These are phyloP conservation scores for Synanthedon tipuliformis DNA, from an alignment of 2,888 invertebrate species.

Conservation along the genomic window DNA sequence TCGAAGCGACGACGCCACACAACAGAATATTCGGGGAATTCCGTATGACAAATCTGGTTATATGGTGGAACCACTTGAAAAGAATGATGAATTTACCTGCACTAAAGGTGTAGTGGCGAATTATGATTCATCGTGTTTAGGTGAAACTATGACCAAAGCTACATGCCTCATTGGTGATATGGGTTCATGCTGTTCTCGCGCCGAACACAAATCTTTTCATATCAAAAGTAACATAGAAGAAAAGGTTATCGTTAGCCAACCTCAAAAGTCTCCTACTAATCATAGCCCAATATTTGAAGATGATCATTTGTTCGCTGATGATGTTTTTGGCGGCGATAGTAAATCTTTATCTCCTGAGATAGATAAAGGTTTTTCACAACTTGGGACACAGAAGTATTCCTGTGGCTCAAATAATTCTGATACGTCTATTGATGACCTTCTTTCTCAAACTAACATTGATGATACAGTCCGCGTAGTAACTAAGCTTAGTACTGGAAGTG, in stretches of 20 bases:
- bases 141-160: slow-evolving; percentile 59
- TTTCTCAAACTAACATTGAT: slow-evolving; percentile 70
- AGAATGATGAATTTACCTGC: slow-evolving; percentile 45
- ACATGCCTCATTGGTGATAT: slow-evolving; percentile 58
- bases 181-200: slow-evolving; percentile 54
- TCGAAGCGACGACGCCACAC: slow-evolving; percentile 42
- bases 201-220: slow-evolving; percentile 48
- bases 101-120: slow-evolving; percentile 54
- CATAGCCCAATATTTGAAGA: slow-evolving; percentile 73
- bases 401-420: slow-evolving; percentile 74
- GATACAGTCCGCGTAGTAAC: slow-evolving; percentile 66
- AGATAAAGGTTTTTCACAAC: slow-evolving; percentile 53
- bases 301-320: slow-evolving; percentile 69
- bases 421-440: slow-evolving; percentile 72
- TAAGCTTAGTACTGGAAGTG: slow-evolving; percentile 57
- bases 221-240: slow-evolving; percentile 49
- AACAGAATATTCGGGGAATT: slow-evolving; percentile 43
- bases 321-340: slow-evolving; percentile 72
- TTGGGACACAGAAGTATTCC: slow-evolving; percentile 55
- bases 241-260: slow-evolving; percentile 72
- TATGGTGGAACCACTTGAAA: slow-evolving; percentile 63
- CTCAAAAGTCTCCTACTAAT: slow-evolving; percentile 71
- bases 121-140: slow-evolving; percentile 60
- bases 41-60: slow-evolving; percentile 63
- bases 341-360: slow-evolving; percentile 72